Evolutionary conservation across 2,113 vertebrate genomes (phyloP).

Genomic region (Hemiprocne comata): DNA sequence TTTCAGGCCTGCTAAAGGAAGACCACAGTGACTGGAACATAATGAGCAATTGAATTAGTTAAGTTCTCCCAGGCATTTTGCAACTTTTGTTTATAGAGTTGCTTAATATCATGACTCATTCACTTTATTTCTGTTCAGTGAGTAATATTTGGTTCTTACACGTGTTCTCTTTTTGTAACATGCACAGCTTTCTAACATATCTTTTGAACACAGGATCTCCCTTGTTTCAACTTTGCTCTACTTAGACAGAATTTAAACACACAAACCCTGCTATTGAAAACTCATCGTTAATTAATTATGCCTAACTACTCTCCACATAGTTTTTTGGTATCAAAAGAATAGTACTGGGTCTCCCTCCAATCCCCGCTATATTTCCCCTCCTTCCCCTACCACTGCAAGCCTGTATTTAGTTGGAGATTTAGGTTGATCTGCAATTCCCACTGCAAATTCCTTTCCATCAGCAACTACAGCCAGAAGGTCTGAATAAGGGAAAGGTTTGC

Average conservation of each 20-base stretch:
- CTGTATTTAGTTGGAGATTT: constrained; percentile 52
- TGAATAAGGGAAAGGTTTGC: constrained; percentile 49
- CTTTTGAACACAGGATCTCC: background rate
- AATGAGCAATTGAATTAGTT: background rate
- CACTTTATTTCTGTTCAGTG: constrained; percentile 22
- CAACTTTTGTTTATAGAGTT: constrained; percentile 28
- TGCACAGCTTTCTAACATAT: accelerated
- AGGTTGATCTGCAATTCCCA: constrained; percentile 1
- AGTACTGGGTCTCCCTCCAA: background rate
- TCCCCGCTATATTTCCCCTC: background rate
- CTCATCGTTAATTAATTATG: background rate
- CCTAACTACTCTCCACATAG: background rate
- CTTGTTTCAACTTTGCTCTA: background rate
- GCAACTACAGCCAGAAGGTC: constrained; percentile 58
- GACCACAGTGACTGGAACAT: background rate
- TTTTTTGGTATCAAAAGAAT: background rate
- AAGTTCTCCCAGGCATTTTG: constrained; percentile 43
- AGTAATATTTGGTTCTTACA: constrained; percentile 36
- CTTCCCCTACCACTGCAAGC: background rate
- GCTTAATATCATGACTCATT: constrained; percentile 40
- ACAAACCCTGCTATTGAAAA: background rate
- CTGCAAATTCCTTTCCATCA: constrained; percentile 66
- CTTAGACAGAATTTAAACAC: background rate
- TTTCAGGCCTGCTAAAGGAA: background rate
- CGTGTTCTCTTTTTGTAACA: background rate